phyloP scores from a whole-genome alignment of 1,140 invertebrate genomes.

The Dreissena rostriformis region DNA sequence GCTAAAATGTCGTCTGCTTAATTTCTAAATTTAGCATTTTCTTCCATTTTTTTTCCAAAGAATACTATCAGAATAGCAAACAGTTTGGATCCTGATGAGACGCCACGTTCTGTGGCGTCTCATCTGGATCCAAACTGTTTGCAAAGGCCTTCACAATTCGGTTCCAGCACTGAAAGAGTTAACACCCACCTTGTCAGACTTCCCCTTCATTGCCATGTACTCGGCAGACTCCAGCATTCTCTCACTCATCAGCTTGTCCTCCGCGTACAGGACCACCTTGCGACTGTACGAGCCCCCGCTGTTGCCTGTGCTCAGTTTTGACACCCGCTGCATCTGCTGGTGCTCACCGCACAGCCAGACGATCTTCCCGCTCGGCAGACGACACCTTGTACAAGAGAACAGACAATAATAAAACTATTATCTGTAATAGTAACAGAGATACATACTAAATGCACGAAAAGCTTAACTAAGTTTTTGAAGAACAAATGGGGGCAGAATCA shows the following conservation, averaged over 20 bases:
- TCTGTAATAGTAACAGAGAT: too few species aligned
- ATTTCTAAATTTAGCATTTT: constrained; percentile 69
- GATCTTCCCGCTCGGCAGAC: constrained; percentile 78
- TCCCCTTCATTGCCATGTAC: constrained; percentile 57
- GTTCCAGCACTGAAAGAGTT: too few species aligned
- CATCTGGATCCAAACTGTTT: too few species aligned
- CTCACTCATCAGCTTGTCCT: constrained; percentile 71
- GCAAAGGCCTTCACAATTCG: too few species aligned
- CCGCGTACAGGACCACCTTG: constrained; percentile 63
- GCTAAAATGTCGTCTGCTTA: constrained; percentile 65
- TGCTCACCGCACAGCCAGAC: constrained; percentile 78
- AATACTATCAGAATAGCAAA: too few species aligned
- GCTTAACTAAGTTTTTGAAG: too few species aligned
- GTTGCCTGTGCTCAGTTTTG: constrained; percentile 66
- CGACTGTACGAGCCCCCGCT: constrained; percentile 56
- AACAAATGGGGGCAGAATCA: too few species aligned
- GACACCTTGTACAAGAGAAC: constrained; percentile 66
- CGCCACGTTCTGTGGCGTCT: too few species aligned
- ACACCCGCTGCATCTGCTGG: constrained; percentile 70
- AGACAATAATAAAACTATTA: too few species aligned
- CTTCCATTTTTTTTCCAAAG: too few species aligned
- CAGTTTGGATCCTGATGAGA: too few species aligned
- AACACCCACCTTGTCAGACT: constrained; percentile 28
- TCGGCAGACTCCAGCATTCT: constrained; percentile 57
- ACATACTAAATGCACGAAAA: too few species aligned